A percentile compares a stretch with the other conserved stretches of the same genome.
Evolutionary conservation across 2,113 vertebrate species (phyloP).

Genomic region (Leucoraja erinaceus): DNA sequence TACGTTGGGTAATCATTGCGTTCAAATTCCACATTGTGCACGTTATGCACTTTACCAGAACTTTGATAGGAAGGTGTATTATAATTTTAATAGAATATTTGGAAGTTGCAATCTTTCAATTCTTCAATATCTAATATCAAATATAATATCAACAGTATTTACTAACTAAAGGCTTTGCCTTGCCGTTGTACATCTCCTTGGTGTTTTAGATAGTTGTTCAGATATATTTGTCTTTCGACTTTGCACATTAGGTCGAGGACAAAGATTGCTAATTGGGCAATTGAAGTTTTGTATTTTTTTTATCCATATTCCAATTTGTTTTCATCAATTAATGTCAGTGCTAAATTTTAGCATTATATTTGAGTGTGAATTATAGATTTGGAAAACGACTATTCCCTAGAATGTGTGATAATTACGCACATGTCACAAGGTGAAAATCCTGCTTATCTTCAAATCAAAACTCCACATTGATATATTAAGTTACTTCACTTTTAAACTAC

Average conservation of each 20-base stretch:
- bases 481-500: background rate
- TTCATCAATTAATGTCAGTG: background rate
- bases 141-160: background rate
- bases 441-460: background rate
- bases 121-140: background rate
- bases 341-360: background rate
- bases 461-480: background rate
- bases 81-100: background rate
- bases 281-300: background rate
- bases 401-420: background rate
- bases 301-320: background rate
- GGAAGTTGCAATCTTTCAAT: background rate
- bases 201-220: constrained; percentile 12
- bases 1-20: background rate
- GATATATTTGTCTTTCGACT: constrained; percentile 25
- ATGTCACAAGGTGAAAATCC: constrained; percentile 16
- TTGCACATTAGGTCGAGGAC: constrained; percentile 23
- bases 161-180: background rate
- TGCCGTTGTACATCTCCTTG: background rate
- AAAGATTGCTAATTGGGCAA: background rate
- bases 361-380: background rate
- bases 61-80: background rate
- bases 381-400: background rate
- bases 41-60: background rate
- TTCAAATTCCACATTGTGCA: background rate